Evolutionary conservation across 2,888 invertebrate genomes (phyloP), one percentile per base, ranked within the genome.

Genomic region (Drosophila niveifrons): DNA sequence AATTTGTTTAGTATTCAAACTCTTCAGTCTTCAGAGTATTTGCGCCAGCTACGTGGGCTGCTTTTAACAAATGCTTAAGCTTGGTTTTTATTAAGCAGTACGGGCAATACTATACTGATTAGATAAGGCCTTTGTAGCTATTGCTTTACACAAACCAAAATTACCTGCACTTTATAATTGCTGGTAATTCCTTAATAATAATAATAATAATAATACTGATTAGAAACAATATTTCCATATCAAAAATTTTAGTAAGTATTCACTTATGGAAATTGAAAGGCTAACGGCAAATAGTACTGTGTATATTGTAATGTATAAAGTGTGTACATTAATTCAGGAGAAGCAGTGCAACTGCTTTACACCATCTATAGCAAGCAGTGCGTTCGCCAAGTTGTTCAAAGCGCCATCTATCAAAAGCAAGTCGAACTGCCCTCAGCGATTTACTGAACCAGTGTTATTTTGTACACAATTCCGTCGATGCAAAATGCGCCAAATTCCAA

Each of bases 1-100:
- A 67, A 76, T 80, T 80, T 81, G 67, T 78, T 78, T 57, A 78
- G 78, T 31, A 52, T 7, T 15, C 18, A 36, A 48, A 41, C 39
- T 58, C 52, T 62, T 23, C 15, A 59, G 58, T 59, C 39, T 63
- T 77, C 15, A 41, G 50, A 53, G 41, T 72, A 79, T 76, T 79
- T 79, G 64, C 55, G 50, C 72, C 75, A 75, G 31, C 64, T 68
- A 61, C 18, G 51, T 28, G 47, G 46, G 46, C 47, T 51, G 52
- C 46, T 15, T 28, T 1, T 3, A 29, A 13, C 10, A 17, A 34
- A 18, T 31, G 13, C 11, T 2, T 31, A 10, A 15, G 15, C 10
- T 10, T 18, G 8, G 34, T n/a, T n/a, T 44, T 44, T n/a, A 46
- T 46, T 46, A 46, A 46, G 23, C 10, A 6, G 23, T 23, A 4